phyloP scores from a whole-genome alignment of 2,888 invertebrate species.

The Auanema freiburgensis region DNA sequence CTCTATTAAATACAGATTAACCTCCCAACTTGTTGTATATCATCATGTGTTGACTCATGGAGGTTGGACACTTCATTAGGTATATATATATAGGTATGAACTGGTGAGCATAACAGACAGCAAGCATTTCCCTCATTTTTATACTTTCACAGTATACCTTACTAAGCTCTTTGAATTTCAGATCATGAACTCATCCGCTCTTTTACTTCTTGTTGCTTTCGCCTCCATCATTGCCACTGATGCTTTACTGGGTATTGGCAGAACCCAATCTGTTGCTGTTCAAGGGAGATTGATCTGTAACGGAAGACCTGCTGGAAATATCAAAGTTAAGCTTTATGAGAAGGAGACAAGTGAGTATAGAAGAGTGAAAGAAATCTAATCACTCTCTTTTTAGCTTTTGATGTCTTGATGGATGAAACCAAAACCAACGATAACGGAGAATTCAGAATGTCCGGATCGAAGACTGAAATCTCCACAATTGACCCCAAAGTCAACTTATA shows the following conservation, averaged over 20 bases:
- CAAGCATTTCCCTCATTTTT: too few relatives aligned
- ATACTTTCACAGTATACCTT: too few relatives aligned
- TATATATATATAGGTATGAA: too few relatives aligned
- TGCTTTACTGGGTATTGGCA: conserved; percentile 38
- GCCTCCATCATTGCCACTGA: conserved; percentile 5
- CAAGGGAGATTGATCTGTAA: conserved; percentile 43
- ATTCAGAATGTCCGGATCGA: conserved; percentile 37
- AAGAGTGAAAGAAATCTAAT: background rate
- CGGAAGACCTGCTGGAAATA: conserved; percentile 34
- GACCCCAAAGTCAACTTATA: conserved; percentile 48
- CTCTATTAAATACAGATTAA: too few relatives aligned
- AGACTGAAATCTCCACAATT: conserved; percentile 43
- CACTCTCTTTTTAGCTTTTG: conserved; percentile 36
- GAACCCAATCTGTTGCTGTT: conserved; percentile 43
- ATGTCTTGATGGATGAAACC: conserved; percentile 32
- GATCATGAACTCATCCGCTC: too few relatives aligned
- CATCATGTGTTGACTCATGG: too few relatives aligned
- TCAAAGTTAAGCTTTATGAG: conserved; percentile 46
- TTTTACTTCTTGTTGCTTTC: too few relatives aligned
- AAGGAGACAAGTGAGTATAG: conserved; percentile 38
- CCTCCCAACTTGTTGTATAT: too few relatives aligned
- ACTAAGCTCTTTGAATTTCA: too few relatives aligned
- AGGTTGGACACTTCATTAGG: too few relatives aligned
- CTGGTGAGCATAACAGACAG: too few relatives aligned
- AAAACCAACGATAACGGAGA: conserved; percentile 35